phyloP scores from a whole-genome alignment of 2,113 vertebrate genomes.

The Dicentrarchus labrax region DNA sequence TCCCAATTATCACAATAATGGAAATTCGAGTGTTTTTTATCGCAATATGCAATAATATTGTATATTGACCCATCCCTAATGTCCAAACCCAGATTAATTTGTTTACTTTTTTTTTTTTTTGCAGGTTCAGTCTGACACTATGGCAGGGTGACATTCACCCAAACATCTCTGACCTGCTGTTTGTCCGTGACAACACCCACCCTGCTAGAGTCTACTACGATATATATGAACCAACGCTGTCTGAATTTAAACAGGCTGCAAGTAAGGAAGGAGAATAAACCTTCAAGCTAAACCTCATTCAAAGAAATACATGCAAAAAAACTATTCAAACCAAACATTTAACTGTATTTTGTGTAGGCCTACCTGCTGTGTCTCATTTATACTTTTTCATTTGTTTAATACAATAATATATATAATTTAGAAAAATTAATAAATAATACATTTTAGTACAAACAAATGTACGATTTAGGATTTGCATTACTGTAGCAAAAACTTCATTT shows the following conservation, averaged over 20 bases:
- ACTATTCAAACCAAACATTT: no score
- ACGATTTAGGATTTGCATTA: no score
- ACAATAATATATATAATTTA: no score
- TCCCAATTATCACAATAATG: no score
- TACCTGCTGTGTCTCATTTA: no score
- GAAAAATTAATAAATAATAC: neutral
- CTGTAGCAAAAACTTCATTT: neutral
- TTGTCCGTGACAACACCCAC: constrained; percentile 87
- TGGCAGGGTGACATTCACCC: constrained; percentile 86
- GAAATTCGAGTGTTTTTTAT: no score
- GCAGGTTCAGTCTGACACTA: constrained; percentile 89
- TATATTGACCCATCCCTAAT: no score
- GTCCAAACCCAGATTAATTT: neutral
- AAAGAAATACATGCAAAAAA: no score
- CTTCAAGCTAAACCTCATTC: neutral
- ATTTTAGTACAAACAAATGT: neutral
- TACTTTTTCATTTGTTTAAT: no score
- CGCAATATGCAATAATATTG: no score
- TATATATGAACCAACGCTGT: constrained; percentile 88
- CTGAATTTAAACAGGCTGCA: constrained; percentile 84
- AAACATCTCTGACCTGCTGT: constrained; percentile 86
- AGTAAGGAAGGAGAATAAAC: constrained; percentile 70
- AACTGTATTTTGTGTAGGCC: neutral
- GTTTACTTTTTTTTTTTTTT: constrained; percentile 5
- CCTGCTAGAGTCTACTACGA: constrained; percentile 88